phyloP scores from a whole-genome alignment of 2,888 invertebrate genomes.

The Anticlea derivata region DNA sequence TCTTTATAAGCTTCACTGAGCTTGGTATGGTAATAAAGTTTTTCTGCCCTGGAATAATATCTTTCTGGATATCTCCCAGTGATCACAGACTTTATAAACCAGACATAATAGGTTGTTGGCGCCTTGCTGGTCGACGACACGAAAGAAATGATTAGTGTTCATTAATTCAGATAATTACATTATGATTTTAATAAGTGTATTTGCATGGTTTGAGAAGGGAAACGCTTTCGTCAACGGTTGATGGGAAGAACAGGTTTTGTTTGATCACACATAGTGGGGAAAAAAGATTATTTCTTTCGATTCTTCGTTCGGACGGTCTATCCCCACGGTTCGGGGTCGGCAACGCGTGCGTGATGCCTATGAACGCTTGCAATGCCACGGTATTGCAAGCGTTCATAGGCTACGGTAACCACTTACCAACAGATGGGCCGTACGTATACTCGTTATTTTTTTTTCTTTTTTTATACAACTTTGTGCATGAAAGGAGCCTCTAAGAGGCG shows the following conservation, averaged over 20 bases:
- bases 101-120: slow-evolving; percentile 35
- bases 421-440: no score
- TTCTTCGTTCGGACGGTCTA: no score
- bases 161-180: slow-evolving; percentile 21
- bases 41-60: slow-evolving; percentile 2
- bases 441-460: no score
- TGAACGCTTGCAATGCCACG: no score
- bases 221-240: background rate
- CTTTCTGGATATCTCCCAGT: slow-evolving; percentile 13
- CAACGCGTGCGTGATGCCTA: no score
- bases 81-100: slow-evolving; percentile 11
- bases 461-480: no score
- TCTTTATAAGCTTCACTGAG: slow-evolving; percentile 3
- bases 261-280: background rate
- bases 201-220: slow-evolving; percentile 7
- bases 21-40: slow-evolving; percentile 8
- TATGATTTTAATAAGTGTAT: slow-evolving; percentile 5
- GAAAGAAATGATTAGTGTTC: slow-evolving; percentile 30
- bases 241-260: background rate
- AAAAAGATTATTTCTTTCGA: no score
- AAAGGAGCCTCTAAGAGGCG: no score
- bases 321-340: no score
- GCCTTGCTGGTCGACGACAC: slow-evolving; percentile 35
- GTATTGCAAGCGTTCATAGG: no score
- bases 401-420: no score